Evolutionary conservation across 2,113 vertebrate genomes (phyloP).

Genomic region (Patagioenas fasciata): DNA sequence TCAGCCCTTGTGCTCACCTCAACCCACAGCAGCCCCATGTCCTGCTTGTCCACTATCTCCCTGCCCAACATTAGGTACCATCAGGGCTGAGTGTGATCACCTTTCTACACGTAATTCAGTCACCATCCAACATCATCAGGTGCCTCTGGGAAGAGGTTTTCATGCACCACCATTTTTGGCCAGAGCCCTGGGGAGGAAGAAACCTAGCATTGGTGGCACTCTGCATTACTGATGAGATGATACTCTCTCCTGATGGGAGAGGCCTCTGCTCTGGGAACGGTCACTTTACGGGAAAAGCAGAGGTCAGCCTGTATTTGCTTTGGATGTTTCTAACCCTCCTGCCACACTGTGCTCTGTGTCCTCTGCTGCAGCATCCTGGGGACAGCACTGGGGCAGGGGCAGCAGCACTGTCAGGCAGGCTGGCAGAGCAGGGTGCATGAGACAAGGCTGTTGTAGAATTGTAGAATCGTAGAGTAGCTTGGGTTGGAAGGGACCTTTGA

Average conservation of each 20-base stretch:
- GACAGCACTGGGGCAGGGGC: not conserved
- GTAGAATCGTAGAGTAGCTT: no score
- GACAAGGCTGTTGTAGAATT: not conserved
- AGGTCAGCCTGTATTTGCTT: not conserved
- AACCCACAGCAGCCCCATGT: not conserved
- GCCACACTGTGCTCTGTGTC: not conserved
- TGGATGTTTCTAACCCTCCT: not conserved
- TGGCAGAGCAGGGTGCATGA: not conserved
- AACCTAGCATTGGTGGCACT: not conserved
- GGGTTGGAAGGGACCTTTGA: no score
- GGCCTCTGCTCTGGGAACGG: fast-evolving
- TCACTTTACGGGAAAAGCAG: not conserved
- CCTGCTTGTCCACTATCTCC: not conserved
- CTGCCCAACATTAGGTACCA: not conserved
- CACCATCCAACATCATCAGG: not conserved
- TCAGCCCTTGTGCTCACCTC: not conserved
- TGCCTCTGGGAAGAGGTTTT: not conserved
- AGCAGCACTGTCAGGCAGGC: not conserved
- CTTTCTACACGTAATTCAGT: not conserved
- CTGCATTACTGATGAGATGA: fast-evolving
- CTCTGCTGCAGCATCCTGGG: not conserved
- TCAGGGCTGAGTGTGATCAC: fast-evolving
- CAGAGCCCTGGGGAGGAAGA: not conserved
- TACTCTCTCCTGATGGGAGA: not conserved
- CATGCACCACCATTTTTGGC: fast-evolving